Conservation (phyloP, 2,113 vertebrate genomes). For the Corapipo altera region DNA sequence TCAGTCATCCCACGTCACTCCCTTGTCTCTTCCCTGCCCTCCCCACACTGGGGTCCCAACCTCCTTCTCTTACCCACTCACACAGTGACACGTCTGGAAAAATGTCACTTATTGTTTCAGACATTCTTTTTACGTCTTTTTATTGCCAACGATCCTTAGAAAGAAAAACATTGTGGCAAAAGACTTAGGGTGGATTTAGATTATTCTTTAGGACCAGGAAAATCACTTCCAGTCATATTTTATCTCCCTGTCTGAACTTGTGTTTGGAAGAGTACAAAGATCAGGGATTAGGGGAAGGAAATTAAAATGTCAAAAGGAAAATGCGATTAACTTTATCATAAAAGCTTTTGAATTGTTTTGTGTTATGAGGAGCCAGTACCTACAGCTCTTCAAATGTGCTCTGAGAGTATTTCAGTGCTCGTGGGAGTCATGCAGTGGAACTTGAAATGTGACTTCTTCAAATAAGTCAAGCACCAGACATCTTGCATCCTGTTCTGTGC, state of each 20-base stretch:
- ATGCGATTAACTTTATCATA: neutral
- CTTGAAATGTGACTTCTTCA: neutral
- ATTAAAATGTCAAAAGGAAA: slow-evolving; percentile 21
- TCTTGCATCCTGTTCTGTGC: neutral
- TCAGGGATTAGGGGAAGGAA: slow-evolving; percentile 30
- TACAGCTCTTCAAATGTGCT: neutral
- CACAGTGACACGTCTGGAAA: neutral
- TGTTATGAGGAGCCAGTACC: neutral
- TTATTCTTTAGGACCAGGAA: neutral
- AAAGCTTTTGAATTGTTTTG: neutral
- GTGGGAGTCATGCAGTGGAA: neutral
- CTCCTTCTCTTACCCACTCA: neutral
- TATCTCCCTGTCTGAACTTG: neutral
- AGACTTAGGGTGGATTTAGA: neutral
- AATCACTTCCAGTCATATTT: neutral
- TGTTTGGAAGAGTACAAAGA: neutral
- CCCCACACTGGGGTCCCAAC: neutral
- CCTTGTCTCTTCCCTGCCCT: neutral
- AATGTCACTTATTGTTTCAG: neutral
- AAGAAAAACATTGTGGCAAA: neutral
- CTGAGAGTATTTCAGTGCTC: neutral
- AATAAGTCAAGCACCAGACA: neutral
- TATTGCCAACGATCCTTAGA: neutral
- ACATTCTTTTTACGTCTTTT: neutral
- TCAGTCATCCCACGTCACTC: neutral